Base-by-base conservation (phyloP, 2,113 vertebrate genomes). In the Strix uralensis region DNA sequence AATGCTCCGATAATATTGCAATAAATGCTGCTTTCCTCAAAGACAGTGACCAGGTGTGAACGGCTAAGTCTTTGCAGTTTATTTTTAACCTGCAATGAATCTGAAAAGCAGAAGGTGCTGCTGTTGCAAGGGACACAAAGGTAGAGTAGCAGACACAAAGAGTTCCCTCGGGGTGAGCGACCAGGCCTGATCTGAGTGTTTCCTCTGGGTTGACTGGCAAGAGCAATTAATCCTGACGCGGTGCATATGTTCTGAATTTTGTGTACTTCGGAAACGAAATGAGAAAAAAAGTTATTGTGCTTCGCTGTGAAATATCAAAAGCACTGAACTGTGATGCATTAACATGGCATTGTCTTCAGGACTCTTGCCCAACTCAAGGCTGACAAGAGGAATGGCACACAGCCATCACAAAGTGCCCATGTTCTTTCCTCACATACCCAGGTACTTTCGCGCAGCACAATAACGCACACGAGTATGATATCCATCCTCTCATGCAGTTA, bases 221-320 rank as follows among this genome's bases (percentile, higher is more conserved):
- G 36, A 91, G 58, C 81, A 86, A 78, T 62, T 38, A 38, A 86
- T 82, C 57, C 79, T 49, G 81, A 94, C 6, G 25, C 0, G 0
- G 59, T 80, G 62, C 88, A 73, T 94, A 77, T 84, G 94, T 81
- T 91, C 94, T 29, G 18, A 65, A 86, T 86, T 91, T 78, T 47
- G 92, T 84, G 86, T 89, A 71, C 95, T 94, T 85, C 63, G 66
- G 73, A 81, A 84, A 91, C 0, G 4, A 88, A 83, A 86, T 0
- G 9, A 79, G 62, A 38, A 73, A 81, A 67, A 46, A 91, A 79
- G 51, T 86, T 57, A 67, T 16, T 81, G 74, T 88, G 92, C 67
- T 65, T 69, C 6, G 1, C 65, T 77, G n/a, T 30, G 84, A 66
- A 93, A 21, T 27, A 73, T 42, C 62, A 52, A 47, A 84, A 66